Conservation (phyloP, 1,140 invertebrate genomes). For the Bilobella aurantiaca region DNA sequence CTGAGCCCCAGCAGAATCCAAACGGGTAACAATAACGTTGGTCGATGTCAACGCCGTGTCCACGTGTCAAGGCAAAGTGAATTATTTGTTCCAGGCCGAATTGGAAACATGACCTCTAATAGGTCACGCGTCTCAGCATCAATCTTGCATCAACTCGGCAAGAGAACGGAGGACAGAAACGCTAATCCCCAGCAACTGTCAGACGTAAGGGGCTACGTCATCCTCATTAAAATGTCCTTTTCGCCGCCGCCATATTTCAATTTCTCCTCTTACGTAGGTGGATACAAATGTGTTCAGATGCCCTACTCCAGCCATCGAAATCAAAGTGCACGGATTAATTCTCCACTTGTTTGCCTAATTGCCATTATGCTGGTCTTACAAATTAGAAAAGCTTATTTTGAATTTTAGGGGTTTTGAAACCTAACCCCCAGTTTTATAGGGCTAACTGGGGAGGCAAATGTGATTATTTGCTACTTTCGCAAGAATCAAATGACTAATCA, state of each 20-base stretch:
- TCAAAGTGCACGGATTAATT: no score
- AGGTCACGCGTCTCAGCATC: constrained; percentile 2
- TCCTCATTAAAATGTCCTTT: background rate
- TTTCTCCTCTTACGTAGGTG: background rate
- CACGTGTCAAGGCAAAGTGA: background rate
- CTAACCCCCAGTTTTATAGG: background rate
- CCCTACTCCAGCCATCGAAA: no score
- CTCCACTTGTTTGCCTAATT: no score
- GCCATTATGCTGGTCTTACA: no score
- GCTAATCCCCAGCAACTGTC: background rate
- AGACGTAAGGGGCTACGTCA: background rate
- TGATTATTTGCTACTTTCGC: no score
- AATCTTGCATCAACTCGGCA: background rate
- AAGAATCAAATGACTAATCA: no score
- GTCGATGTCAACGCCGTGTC: no score
- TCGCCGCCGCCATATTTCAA: background rate
- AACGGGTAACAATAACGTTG: background rate
- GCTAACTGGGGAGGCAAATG: no score
- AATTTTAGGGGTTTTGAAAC: background rate
- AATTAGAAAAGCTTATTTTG: background rate
- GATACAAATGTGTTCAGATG: no score
- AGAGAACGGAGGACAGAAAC: background rate
- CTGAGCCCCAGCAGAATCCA: no score
- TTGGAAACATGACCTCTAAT: constrained; percentile 1
- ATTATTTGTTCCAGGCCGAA: background rate